Percentiles rank a stretch among this genome's conserved stretches.
Evolutionary conservation across 2,888 invertebrate genomes (phyloP).

Genomic region (Brachypterus glaber): DNA sequence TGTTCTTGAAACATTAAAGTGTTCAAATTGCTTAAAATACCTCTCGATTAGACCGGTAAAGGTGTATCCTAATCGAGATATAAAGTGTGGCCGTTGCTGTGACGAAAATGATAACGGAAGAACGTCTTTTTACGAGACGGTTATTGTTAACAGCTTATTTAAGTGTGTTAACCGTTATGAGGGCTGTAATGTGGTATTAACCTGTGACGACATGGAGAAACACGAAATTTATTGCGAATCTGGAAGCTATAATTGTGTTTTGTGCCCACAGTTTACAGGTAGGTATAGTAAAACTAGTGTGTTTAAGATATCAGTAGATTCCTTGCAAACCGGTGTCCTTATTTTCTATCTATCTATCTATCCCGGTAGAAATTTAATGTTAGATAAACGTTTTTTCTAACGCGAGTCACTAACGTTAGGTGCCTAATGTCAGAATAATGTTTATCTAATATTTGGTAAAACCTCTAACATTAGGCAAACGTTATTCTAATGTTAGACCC

Average conservation of each 20-base stretch:
- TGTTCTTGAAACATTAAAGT: conserved; percentile 12
- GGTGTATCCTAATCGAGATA: conserved; percentile 13
- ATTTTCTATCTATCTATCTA: too few species aligned
- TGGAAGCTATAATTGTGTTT: background rate
- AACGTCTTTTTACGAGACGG: conserved; percentile 10
- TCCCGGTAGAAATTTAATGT: too few species aligned
- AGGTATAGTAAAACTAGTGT: background rate
- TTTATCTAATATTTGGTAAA: too few species aligned
- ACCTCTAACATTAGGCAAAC: too few species aligned
- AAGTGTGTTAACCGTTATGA: conserved; percentile 3
- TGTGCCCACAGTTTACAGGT: conserved; percentile 1
- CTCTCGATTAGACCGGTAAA: conserved; percentile 15
- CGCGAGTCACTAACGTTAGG: too few species aligned
- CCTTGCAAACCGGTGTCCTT: too few species aligned
- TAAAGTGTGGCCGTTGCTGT: conserved; percentile 19
- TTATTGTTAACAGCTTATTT: conserved; percentile 7
- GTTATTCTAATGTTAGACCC: too few species aligned
- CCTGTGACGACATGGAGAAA: background rate
- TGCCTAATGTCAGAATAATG: too few species aligned
- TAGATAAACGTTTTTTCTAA: too few species aligned
- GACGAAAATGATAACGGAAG: conserved; percentile 11
- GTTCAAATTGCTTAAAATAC: conserved; percentile 15
- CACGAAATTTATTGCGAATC: background rate
- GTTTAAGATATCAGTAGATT: too few species aligned
- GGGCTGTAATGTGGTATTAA: background rate